phyloP scores from a whole-genome alignment of 1,140 invertebrate genomes.

The Camponotus pennsylvanicus region DNA sequence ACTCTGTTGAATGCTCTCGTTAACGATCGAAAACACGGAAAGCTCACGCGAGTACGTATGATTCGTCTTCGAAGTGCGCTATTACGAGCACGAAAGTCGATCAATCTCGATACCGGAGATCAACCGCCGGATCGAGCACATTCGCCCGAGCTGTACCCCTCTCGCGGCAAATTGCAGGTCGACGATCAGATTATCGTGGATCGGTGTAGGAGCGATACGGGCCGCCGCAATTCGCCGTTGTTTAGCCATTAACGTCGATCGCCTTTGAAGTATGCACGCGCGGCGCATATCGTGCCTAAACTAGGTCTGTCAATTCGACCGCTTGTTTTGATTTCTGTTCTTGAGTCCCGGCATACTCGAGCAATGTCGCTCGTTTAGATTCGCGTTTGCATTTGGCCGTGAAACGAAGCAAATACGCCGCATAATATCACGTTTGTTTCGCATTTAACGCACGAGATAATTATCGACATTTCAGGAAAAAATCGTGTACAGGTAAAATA shows the following conservation, averaged over 20 bases:
- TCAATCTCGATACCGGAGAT: constrained; percentile 39
- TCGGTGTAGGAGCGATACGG: constrained; percentile 56
- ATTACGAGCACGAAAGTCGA: constrained; percentile 50
- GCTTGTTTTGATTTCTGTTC: constrained; percentile 59
- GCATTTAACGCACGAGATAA: not conserved
- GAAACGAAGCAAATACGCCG: not conserved
- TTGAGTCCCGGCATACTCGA: constrained; percentile 49
- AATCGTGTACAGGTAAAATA: not conserved
- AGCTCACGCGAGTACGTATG: not conserved
- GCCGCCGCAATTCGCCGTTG: constrained; percentile 48
- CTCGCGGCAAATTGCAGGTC: not conserved
- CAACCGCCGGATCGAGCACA: not conserved
- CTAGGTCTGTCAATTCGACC: constrained; percentile 60
- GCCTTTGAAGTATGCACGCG: constrained; percentile 46
- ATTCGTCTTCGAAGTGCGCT: not conserved
- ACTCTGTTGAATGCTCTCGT: constrained; percentile 53
- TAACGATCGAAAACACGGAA: constrained; percentile 30
- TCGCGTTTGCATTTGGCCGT: not conserved
- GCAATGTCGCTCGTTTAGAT: not conserved
- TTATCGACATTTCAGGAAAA: not conserved
- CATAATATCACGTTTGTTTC: no score
- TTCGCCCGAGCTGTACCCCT: not conserved
- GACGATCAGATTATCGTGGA: constrained; percentile 27
- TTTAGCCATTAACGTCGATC: constrained; percentile 71
- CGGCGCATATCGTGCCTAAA: constrained; percentile 38